phyloP scores from a whole-genome alignment of 2,797 vertebrate species.

The Neosalanx taihuensis region DNA sequence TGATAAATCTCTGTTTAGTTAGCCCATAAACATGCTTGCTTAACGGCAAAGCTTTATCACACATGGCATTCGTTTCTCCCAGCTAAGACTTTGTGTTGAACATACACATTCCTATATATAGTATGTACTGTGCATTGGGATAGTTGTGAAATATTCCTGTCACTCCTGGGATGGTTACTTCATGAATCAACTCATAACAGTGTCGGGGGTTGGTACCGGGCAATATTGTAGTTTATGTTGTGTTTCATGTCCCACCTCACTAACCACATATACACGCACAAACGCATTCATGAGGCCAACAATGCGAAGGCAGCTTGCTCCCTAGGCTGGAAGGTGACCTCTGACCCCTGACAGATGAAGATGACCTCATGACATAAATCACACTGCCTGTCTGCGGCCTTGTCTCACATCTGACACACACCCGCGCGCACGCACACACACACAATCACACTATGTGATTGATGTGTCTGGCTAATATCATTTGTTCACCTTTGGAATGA shows the following conservation, averaged over 20 bases:
- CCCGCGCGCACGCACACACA: neutral
- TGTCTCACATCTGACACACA: constrained; percentile 9
- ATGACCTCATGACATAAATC: constrained; percentile 21
- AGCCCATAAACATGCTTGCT: neutral
- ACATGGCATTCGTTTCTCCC: neutral
- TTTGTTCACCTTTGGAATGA: neutral
- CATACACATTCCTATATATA: neutral
- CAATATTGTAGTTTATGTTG: neutral
- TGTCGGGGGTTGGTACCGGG: no score
- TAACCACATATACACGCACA: neutral
- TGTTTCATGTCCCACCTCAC: neutral
- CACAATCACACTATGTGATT: neutral
- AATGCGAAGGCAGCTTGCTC: constrained; percentile 22
- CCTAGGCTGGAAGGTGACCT: constrained; percentile 20
- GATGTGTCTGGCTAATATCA: neutral
- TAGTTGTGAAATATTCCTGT: neutral
- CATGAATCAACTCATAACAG: neutral
- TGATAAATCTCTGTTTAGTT: neutral
- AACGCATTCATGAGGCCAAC: constrained; percentile 21
- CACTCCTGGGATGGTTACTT: neutral
- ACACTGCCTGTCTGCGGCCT: constrained; percentile 1
- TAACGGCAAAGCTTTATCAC: neutral
- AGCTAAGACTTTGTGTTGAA: neutral
- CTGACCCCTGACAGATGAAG: constrained; percentile 21
- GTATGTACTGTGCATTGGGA: neutral